phyloP scores from a whole-genome alignment of 2,113 vertebrate species.

The Cisticola juncidis region DNA sequence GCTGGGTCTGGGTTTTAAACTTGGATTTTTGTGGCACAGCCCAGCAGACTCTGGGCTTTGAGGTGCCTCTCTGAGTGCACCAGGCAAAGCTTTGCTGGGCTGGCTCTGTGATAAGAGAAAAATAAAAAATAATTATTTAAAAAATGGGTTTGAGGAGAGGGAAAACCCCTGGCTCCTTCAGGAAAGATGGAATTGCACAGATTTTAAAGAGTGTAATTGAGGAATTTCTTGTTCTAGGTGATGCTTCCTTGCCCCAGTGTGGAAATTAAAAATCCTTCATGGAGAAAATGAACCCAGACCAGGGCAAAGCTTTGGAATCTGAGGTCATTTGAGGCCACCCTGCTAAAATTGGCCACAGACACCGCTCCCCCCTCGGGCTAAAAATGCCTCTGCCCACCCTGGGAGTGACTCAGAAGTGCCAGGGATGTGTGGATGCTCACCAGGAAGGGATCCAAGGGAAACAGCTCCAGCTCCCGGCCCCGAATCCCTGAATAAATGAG shows the following conservation, averaged over 20 bases:
- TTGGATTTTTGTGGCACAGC: not conserved
- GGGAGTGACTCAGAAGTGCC: not conserved
- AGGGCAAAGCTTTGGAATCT: not conserved
- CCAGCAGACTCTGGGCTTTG: not conserved
- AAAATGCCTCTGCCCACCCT: conserved; percentile 29
- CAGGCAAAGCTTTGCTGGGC: not conserved
- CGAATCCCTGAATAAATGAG: not conserved
- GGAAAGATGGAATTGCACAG: not conserved
- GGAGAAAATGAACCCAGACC: not conserved
- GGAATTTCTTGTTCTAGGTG: not conserved
- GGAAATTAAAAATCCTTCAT: not conserved
- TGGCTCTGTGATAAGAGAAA: not conserved
- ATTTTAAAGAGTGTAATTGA: not conserved
- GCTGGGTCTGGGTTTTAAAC: not conserved
- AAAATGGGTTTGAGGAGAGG: not conserved
- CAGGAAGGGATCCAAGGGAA: not conserved
- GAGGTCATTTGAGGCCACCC: not conserved
- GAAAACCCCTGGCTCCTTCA: not conserved
- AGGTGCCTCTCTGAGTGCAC: not conserved
- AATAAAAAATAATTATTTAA: not conserved
- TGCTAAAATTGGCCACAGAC: not conserved
- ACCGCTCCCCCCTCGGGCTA: conserved; percentile 21
- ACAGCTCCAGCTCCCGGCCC: not conserved
- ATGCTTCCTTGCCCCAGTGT: not conserved
- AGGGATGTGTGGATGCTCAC: not conserved